Evolutionary conservation across 2,797 vertebrate genomes (phyloP), one percentile per base, ranked within the genome.

Genomic region (Kryptolebias ocellatus): DNA sequence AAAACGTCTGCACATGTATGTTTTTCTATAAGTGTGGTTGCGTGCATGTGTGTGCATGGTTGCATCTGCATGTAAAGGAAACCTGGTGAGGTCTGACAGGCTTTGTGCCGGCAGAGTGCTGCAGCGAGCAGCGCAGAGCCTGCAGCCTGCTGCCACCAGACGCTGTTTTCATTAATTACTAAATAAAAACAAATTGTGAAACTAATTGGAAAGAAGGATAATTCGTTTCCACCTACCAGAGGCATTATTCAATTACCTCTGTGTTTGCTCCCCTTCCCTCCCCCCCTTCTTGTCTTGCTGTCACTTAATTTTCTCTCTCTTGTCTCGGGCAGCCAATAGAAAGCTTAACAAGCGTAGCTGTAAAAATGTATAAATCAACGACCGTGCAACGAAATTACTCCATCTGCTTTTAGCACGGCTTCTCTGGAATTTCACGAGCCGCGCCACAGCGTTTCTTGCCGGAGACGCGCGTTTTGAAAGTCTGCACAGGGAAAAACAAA

Each of bases 121-220:
- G 79, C 77, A 80, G 72, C 69, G 31, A 69, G 77, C 86, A 81
- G 65, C 58, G 51, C 29, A 89, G 70, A 80, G 89, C 91, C 91
- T 4, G 60, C 70, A 79, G 90, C 89, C 80, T 74, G 70, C 83
- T 79, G 88, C 86, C 85, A 89, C 88, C 89, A 92, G 92, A 88
- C 88, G 49, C 83, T 87, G 91, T 88, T 93, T 90, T 90, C 90
- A 93, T 94, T 94, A 93, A 95, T 94, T 93, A 93, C 91, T 92
- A 94, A 94, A 94, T 94, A 94, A 93, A 94, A 94, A 94, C 92
- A 89, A 94, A 94, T 93, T 89, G 92, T 93, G 87, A 93, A 95
- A 93, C 92, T 93, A 94, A 94, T 93, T 94, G 93, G 93, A 94
- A 92, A 89, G 88, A 89, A 87, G 86, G 90, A 89, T 92, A 92